Base-by-base conservation (phyloP, 2,888 invertebrate species). In the Julus scandinavius region DNA sequence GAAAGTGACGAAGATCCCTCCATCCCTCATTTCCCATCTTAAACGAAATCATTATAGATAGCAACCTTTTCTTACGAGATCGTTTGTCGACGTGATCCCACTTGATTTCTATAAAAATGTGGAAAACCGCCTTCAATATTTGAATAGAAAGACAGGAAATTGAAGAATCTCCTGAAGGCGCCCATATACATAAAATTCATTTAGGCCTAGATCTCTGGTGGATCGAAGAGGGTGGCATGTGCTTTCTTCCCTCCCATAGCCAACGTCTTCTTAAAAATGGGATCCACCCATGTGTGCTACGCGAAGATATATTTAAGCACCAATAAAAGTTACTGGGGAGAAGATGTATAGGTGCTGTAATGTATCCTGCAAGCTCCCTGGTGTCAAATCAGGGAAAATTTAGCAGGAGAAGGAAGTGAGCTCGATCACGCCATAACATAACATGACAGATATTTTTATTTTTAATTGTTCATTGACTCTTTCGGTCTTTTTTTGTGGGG, bases 61-160 rank as follows among this genome's bases (percentile, higher is more conserved):
- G 72, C 72, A 72, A 29, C 29, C 72, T 72, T 72, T 72, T 72
- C 72, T 72, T 72, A 72, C 29, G 72, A 72, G 72, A 72, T 72
- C 72, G 72, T n/a, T 72, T 72, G 72, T 72, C 72, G 72, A 72
- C 72, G 72, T 72, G 72, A 72, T 72, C 72, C 72, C 72, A 72
- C 72, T 72, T 72, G 72, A 72, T 72, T 72, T 72, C 72, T 72
- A 72, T 72, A 72, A 72, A 72, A 72, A 29, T 29, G 29, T 72
- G 72, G 72, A 72, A 72, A 72, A 72, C 72, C 72, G 72, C 29
- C 72, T 72, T 29, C 72, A 72, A 72, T 72, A 72, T 72, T 72
- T 72, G 72, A 72, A 72, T 72, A 72, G 72, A 72, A 72, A 72
- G 72, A 72, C 72, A 72, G 72, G 72, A 72, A 72, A 72, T 72